Percentiles rank a stretch among this genome's conserved stretches.
Evolutionary conservation across 2,888 invertebrate genomes (phyloP).

Genomic region (Seira musarum): DNA sequence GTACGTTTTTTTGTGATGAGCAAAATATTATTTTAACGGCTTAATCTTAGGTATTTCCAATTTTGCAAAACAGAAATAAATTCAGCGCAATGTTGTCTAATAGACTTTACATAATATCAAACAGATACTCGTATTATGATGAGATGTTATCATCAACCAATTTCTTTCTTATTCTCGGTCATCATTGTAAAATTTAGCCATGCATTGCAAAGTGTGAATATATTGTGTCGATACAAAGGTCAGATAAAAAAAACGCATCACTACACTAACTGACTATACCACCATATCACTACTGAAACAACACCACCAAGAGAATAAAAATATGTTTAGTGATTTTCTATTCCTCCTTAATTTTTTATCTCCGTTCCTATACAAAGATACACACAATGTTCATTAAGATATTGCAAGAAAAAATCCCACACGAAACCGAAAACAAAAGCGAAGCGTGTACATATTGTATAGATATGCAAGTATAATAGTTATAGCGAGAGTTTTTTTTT

Average conservation of each 20-base stretch:
- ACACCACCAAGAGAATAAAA: background rate
- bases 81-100: too few species aligned
- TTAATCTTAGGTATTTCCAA: too few species aligned
- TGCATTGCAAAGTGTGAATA: background rate
- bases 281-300: background rate
- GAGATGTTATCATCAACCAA: background rate
- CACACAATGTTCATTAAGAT: slow-evolving; percentile 2
- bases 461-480: too few species aligned
- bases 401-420: slow-evolving; percentile 26
- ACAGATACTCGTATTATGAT: background rate
- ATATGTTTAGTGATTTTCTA: background rate
- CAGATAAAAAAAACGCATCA: background rate
- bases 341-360: background rate
- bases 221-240: too few species aligned
- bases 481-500: slow-evolving; percentile 38
- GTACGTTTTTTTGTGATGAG: too few species aligned
- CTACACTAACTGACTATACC: too few species aligned
- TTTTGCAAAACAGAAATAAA: too few species aligned
- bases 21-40: too few species aligned
- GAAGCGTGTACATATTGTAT: background rate
- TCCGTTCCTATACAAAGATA: slow-evolving; percentile 1
- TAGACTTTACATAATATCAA: background rate
- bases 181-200: background rate
- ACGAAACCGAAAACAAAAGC: slow-evolving; percentile 18
- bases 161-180: too few species aligned